These are phyloP conservation scores for Teleogryllus oceanicus DNA, from an alignment of 2,888 invertebrate species.

Conservation along the genomic window DNA sequence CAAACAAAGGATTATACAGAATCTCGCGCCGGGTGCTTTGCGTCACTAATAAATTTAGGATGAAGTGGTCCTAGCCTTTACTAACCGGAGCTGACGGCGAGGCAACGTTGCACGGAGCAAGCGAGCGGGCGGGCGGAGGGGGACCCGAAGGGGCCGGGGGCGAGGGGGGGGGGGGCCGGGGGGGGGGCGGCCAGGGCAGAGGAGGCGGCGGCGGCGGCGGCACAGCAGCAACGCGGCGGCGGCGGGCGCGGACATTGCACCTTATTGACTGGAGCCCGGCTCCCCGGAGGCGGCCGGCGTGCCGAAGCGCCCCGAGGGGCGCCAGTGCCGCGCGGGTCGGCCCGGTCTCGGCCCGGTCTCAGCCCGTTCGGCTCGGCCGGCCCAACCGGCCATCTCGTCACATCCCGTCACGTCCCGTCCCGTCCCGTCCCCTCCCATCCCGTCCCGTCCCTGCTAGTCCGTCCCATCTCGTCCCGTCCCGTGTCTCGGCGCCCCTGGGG, in stretches of 20 bases:
- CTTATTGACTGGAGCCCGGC: conserved; percentile 50
- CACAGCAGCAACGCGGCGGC: conserved; percentile 49
- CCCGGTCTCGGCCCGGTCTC: no score
- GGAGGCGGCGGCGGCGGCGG: conserved; percentile 50
- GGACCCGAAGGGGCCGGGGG: background rate
- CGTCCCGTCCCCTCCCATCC: no score
- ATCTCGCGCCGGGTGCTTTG: conserved; percentile 20
- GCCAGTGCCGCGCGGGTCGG: no score
- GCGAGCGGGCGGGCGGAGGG: background rate
- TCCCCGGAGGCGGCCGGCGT: conserved; percentile 32
- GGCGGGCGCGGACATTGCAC: conserved; percentile 50
- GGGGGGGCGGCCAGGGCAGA: conserved; percentile 31
- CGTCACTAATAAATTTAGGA: conserved; percentile 33
- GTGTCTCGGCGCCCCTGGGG: no score
- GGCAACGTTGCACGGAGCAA: conserved; percentile 43
- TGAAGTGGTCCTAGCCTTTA: conserved; percentile 32
- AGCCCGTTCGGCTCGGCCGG: no score
- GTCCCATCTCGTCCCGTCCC: no score
- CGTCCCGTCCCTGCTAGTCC: no score
- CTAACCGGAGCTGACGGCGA: conserved; percentile 32
- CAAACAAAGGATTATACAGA: no score
- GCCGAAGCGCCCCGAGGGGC: conserved; percentile 31
- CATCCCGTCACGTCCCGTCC: no score
- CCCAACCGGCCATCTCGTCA: no score
- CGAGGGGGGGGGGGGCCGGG: background rate